Evolutionary conservation across 1,140 invertebrate genomes (phyloP).

Genomic region (Zaprionus lachaisei): DNA sequence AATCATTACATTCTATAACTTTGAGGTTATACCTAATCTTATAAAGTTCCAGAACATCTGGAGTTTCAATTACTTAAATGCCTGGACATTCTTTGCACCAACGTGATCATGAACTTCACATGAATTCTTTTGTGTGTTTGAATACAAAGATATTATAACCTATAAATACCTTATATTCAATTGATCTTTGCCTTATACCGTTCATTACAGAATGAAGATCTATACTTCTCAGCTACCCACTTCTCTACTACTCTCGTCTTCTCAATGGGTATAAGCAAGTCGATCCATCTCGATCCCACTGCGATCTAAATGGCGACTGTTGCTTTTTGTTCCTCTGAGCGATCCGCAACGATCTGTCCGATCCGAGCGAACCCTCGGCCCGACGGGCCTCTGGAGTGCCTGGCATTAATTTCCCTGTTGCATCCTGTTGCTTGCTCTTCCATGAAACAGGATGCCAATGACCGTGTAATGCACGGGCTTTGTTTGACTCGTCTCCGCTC

Average conservation of each 20-base stretch:
- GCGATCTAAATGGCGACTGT: constrained; percentile 51
- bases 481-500: constrained; percentile 14
- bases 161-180: too few species aligned
- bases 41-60: too few species aligned
- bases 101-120: too few species aligned
- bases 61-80: too few species aligned
- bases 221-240: too few species aligned
- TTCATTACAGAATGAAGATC: not conserved
- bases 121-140: too few species aligned
- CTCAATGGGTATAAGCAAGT: constrained; percentile 15
- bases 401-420: constrained; percentile 56
- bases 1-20: too few species aligned
- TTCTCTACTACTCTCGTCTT: not conserved
- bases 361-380: constrained; percentile 23
- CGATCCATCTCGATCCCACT: constrained; percentile 1
- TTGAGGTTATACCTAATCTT: too few species aligned
- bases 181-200: too few species aligned
- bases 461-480: constrained; percentile 70
- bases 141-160: too few species aligned
- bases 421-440: constrained; percentile 81
- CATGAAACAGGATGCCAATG: constrained; percentile 82
- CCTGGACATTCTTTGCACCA: too few species aligned
- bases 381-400: constrained; percentile 25
- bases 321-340: constrained; percentile 33
- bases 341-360: constrained; percentile 21